Evolutionary conservation across 2,113 vertebrate genomes (phyloP).

Genomic region (Corvus moneduloides): DNA sequence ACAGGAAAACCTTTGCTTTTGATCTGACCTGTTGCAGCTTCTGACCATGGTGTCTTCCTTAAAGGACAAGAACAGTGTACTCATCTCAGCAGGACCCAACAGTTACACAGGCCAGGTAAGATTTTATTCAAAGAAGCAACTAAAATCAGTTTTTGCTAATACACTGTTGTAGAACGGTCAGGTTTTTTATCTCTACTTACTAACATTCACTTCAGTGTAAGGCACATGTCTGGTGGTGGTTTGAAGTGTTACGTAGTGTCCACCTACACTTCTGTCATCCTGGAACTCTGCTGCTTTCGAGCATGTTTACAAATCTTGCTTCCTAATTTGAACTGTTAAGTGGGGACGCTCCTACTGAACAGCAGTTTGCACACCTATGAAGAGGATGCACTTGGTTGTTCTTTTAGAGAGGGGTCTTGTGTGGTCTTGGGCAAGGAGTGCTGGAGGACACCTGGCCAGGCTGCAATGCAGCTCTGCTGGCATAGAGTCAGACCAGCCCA

Average conservation of each 20-base stretch:
- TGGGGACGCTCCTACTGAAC: background rate
- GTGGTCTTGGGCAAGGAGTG: constrained; percentile 77
- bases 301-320: background rate
- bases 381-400: background rate
- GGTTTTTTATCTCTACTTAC: background rate
- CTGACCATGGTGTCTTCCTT: constrained; percentile 69
- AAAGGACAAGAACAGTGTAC: constrained; percentile 64
- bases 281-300: background rate
- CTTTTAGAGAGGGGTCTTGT: constrained; percentile 75
- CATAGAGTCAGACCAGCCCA: constrained; percentile 81
- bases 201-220: background rate
- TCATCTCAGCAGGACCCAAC: constrained; percentile 71
- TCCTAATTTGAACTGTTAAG: background rate
- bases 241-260: background rate
- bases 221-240: background rate
- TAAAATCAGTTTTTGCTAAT: background rate
- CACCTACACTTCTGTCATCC: background rate
- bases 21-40: constrained; percentile 79
- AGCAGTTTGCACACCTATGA: background rate
- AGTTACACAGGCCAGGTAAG: constrained; percentile 82
- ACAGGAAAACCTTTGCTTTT: constrained; percentile 75
- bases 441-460: constrained; percentile 79
- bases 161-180: background rate
- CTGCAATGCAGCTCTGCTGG: constrained; percentile 81
- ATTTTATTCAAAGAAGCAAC: background rate